Conservation (phyloP, 2,797 vertebrate species). For the Ataeniobius toweri region DNA sequence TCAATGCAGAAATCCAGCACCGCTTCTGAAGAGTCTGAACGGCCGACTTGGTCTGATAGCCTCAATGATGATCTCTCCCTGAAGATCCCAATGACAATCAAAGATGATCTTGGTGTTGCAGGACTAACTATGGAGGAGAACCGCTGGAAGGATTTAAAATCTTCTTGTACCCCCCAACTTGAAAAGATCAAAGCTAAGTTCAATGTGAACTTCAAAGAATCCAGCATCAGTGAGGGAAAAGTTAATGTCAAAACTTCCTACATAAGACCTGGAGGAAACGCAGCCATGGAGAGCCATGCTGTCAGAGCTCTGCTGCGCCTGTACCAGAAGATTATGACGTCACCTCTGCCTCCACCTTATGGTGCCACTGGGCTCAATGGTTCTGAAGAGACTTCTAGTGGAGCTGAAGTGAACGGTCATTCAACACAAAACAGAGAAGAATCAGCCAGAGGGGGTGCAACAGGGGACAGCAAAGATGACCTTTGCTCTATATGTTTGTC, state of each 20-base stretch:
- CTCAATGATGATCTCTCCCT: neutral
- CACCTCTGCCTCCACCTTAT: accelerated
- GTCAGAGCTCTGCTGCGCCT: constrained; percentile 67
- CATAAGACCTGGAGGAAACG: neutral
- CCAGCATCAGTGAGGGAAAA: accelerated
- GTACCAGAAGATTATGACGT: constrained; percentile 63
- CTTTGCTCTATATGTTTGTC: constrained; percentile 71
- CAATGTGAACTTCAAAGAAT: constrained; percentile 45
- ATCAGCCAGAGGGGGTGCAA: neutral
- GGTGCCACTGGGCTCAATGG: constrained; percentile 23
- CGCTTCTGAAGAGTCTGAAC: neutral
- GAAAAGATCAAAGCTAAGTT: constrained; percentile 55
- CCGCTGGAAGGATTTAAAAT: constrained; percentile 43
- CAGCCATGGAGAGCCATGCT: constrained; percentile 66
- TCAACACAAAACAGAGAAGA: accelerated
- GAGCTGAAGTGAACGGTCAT: neutral
- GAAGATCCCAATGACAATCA: constrained; percentile 23
- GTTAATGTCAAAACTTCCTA: constrained; percentile 40
- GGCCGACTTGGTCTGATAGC: accelerated
- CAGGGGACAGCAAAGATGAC: constrained; percentile 7
- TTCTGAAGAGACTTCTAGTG: constrained; percentile 14
- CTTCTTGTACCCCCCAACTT: neutral
- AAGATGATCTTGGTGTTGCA: constrained; percentile 27
- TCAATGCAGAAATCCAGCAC: accelerated
- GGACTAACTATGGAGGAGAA: constrained; percentile 45